Base-by-base conservation (phyloP, 2,888 invertebrate genomes). In the Galeruca laticollis region DNA sequence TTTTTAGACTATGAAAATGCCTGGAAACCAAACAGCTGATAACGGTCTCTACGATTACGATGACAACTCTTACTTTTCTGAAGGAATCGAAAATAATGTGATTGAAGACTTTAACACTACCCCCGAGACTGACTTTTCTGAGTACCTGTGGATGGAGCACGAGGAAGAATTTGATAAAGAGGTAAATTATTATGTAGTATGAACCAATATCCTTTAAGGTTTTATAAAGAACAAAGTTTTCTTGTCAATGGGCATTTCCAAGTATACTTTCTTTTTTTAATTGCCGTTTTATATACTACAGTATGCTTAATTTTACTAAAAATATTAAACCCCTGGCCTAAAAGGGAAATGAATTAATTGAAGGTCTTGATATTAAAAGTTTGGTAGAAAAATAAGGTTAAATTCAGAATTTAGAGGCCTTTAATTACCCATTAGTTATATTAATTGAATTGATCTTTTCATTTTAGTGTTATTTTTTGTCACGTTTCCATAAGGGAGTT, bases 71-170 rank as follows among this genome's bases (percentile, higher is more conserved):
- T 78, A 80, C 37, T 78, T 82, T 65, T 75, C 78, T 37, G 82
- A 81, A 63, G 78, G 78, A 61, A 75, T 81, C 51, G 82, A 81
- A 54, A 80, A 80, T 69, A 80, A 81, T 75, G 79, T 74, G 21
- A 77, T 81, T 54, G 86, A 87, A 47, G 81, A 87, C 74, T 77
- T 87, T 82, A 68, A 85, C 79, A 81, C 86, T 69, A 85, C 87
- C 2, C 86, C 87, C 5, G 90, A 89, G 59, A 90, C 90, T 68
- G 95, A 96, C 85, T 96, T 96, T 84, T 93, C 94, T 0, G 96
- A 96, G 81, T 96, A 95, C 82, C 89, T 96, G 88, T 96, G 96
- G 97, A 96, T 96, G 96, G 96, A 96, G 83, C 93, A 95, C 80
- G 94, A 96, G 81, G 96, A 97, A 80, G 96, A 96, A 82, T 96